Base-by-base conservation (phyloP, 2,113 vertebrate species). In the zebrafish (Danio rerio) region DNA sequence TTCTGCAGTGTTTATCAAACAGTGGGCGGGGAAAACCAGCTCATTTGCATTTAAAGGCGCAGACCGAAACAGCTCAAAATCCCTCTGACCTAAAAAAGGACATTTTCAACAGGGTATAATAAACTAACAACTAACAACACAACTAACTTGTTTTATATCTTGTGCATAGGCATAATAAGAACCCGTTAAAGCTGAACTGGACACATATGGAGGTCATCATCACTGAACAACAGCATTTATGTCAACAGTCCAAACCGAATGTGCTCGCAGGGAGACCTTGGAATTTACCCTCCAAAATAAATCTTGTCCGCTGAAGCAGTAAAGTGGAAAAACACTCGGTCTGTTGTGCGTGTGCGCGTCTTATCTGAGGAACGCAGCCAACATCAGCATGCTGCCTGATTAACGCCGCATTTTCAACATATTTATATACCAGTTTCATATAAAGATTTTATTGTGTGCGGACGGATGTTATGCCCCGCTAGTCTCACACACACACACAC, bases 241-340 rank as follows among this genome's bases (percentile, higher is more conserved):
- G 20, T 68, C 77, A 40, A 58, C 61, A 80, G 55, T 65, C 7
- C 50, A 63, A 45, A 21, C n/a, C 40, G 71, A 47, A 80, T 55
- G 18, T 63, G 15, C 68, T 59, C 45, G 4, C 68, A 11, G 55
- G 8, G 55, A 62, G 52, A 70, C 15, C 53, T 76, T 72, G 85
- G 72, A 83, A 66, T 74, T 79, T 74, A 68, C 20, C 61, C 80
- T 69, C 18, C 16, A 45, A 62, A 45, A 69, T 79, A 80, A 80
- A 82, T 80, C 69, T 50, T 61, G 78, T 66, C 43, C 6, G 16
- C 50, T 50, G 21, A 52, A 72, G 47, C 20, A 16, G 56, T 55
- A 45, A 52, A 65, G 45, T 43, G 65, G 73, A 52, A 50, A 70
- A 76, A 15, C 50, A 61, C 55, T 72, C 16, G 9, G 52, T 20